Percentiles rank a stretch among this genome's conserved stretches.
Conservation (phyloP, 2,888 invertebrate species). For the Lasiommata megera region DNA sequence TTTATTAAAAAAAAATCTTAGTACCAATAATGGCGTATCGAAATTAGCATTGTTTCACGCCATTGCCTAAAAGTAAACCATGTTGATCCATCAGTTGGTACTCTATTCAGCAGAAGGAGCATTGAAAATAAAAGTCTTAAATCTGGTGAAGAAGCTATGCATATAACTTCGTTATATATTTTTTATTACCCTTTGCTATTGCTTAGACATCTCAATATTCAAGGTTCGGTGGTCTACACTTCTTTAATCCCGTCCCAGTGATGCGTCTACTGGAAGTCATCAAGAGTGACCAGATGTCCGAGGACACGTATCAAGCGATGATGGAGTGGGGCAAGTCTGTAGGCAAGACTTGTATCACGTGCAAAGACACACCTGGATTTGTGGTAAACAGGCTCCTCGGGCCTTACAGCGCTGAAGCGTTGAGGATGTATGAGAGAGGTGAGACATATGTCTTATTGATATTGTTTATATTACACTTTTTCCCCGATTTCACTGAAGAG, state of each 20-base stretch:
- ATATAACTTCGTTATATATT: too few relatives aligned
- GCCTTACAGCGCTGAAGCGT: constrained; percentile 91
- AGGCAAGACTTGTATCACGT: constrained; percentile 92
- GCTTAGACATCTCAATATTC: neutral
- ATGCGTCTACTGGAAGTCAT: constrained; percentile 95
- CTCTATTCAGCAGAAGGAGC: too few relatives aligned
- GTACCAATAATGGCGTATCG: too few relatives aligned
- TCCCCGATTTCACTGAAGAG: too few relatives aligned
- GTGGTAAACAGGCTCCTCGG: constrained; percentile 93
- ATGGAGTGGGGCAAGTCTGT: constrained; percentile 90
- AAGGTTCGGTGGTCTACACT: constrained; percentile 93
- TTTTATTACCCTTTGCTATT: too few relatives aligned
- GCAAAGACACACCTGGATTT: constrained; percentile 96
- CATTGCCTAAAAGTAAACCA: too few relatives aligned
- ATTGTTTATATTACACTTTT: too few relatives aligned
- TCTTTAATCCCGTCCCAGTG: constrained; percentile 95
- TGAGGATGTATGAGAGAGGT: constrained; percentile 91
- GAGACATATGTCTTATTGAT: neutral
- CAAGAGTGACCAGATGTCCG: constrained; percentile 87
- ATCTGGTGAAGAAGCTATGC: too few relatives aligned
- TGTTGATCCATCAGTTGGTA: too few relatives aligned
- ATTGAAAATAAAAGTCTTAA: too few relatives aligned
- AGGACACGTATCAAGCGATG: constrained; percentile 87
- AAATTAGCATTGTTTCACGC: too few relatives aligned
- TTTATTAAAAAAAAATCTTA: too few relatives aligned